Evolutionary conservation across 2,888 invertebrate genomes (phyloP), one percentile per base, ranked within the genome.

Genomic region (Tenthredo amoena): DNA sequence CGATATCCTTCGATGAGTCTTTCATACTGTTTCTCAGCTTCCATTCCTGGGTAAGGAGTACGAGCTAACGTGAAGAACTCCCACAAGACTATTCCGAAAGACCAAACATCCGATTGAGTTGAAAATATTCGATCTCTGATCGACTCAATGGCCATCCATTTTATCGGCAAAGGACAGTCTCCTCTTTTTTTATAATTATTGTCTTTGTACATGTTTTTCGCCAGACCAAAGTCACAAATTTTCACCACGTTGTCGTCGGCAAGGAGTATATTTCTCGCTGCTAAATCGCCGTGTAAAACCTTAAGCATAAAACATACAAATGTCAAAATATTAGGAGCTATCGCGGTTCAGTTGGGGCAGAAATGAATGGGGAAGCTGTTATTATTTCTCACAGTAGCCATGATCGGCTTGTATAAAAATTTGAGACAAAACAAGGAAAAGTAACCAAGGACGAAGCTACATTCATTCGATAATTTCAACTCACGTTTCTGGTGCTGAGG

Each of bases 81-180:
- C 98, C 98, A 98, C 0, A 98, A 92, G 0, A 98, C 97, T 86
- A 98, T 97, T 3, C 98, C 98, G 91, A 96, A 98, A 0, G 98
- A 97, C 99, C 99, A 99, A 86, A 99, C 97, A 92, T 99, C 99
- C 0, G 98, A 99, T 91, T 98, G 98, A 0, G 98, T 98, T 1
- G 99, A 98, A 93, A 99, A 99, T 62, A 98, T 95, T 85, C 97
- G 95, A 94, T 99, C 98, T 84, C 97, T 96, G 88, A 99, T 97
- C 0, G 98, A 98, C 93, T 99, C 99, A 86, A 99, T 95, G 0
- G 99, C 98, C 95, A 99, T 96, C 99, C 99, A 99, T 93, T 99
- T 99, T 18, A 99, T 96, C 31, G 99, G 99, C 10, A 99, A 94
- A 0, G 96, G 97, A 72, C 97, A 96, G 92, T 97, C 96, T 91